phyloP scores from a whole-genome alignment of 2,113 vertebrate genomes.

The Mesocricetus auratus region DNA sequence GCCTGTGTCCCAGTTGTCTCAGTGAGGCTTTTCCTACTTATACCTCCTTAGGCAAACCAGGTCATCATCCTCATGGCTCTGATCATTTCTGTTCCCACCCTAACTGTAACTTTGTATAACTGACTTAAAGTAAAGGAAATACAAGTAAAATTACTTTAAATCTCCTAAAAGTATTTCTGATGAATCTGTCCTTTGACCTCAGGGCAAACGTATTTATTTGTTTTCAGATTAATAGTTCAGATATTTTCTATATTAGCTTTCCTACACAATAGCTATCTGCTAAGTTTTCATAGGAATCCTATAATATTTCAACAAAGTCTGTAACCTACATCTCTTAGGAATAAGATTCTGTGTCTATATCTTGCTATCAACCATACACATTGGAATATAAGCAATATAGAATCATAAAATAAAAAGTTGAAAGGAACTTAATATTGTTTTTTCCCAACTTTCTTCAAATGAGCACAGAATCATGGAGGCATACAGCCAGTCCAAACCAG shows the following conservation, averaged over 20 bases:
- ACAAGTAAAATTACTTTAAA: conserved; percentile 72
- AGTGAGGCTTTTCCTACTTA: conserved; percentile 84
- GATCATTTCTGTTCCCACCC: background rate
- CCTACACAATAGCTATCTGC: background rate
- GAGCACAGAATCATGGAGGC: background rate
- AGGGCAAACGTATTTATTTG: background rate
- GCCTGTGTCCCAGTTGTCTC: conserved; percentile 93
- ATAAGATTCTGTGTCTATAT: background rate
- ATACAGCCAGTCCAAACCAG: background rate
- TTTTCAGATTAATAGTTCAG: conserved; percentile 4
- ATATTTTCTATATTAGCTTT: background rate
- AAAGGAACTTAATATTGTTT: background rate
- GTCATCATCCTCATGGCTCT: background rate
- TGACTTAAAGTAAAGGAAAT: conserved; percentile 71
- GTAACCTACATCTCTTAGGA: background rate
- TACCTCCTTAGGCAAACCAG: background rate
- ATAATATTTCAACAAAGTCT: conserved; percentile 1
- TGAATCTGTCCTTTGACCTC: conserved; percentile 21
- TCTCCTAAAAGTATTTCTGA: conserved; percentile 14
- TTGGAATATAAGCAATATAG: background rate
- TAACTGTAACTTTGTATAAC: conserved; percentile 73
- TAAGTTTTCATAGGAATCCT: background rate
- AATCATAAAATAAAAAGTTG: conserved; percentile 44
- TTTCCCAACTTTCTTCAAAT: background rate
- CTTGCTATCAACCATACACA: background rate